These are phyloP conservation scores for Dendronephthya gigantea DNA, from an alignment of 64 coral and sea anemone species.

Conservation along the genomic window DNA sequence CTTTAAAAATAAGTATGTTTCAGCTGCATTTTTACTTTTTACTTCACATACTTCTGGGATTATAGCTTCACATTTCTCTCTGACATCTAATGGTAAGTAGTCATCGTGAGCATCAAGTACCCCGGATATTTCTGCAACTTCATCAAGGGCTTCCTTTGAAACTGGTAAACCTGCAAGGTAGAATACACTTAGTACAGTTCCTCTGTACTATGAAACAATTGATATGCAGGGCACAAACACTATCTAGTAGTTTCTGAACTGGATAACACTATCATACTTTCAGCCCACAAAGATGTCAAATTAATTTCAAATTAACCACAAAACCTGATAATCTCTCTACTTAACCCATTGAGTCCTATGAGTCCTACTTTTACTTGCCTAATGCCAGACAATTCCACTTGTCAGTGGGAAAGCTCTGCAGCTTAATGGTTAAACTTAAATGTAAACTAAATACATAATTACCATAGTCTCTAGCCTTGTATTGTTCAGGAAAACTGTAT, in stretches of 20 bases:
- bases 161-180: background rate
- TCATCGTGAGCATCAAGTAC: conserved; percentile 39
- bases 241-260: too few species aligned
- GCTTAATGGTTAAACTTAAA: background rate
- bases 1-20: conserved; percentile 26
- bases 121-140: conserved; percentile 33
- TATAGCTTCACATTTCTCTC: conserved; percentile 28
- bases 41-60: conserved; percentile 27
- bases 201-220: background rate
- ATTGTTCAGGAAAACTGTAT: background rate
- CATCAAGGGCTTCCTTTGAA: conserved; percentile 19
- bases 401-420: background rate
- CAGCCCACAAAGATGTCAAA: too few species aligned
- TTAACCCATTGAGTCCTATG: too few species aligned
- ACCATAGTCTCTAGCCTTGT: conserved; percentile 3
- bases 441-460: background rate
- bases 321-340: too few species aligned
- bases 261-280: too few species aligned
- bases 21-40: conserved; percentile 19
- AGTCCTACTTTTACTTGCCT: too few species aligned
- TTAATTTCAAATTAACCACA: too few species aligned
- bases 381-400: too few species aligned
- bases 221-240: too few species aligned
- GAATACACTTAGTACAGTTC: background rate
- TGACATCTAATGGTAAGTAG: conserved; percentile 27